phyloP scores from a whole-genome alignment of 2,888 invertebrate genomes.

The Meloe dianella region DNA sequence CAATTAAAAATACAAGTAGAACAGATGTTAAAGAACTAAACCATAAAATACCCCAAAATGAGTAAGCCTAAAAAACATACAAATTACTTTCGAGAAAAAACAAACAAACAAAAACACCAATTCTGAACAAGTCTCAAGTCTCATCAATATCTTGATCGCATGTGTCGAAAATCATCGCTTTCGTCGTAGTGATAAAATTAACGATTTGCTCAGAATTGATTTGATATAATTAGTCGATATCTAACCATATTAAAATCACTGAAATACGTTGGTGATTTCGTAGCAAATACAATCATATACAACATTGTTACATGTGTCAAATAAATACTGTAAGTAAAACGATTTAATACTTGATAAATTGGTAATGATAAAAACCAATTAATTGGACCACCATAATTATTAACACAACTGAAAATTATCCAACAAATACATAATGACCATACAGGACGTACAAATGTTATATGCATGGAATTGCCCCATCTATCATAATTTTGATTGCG shows the following conservation, averaged over 20 bases:
- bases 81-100: constrained; percentile 1
- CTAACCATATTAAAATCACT: constrained; percentile 46
- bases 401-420: constrained; percentile 59
- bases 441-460: constrained; percentile 54
- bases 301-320: constrained; percentile 58
- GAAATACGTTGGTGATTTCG: constrained; percentile 41
- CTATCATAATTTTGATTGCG: constrained; percentile 30
- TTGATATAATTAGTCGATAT: background rate
- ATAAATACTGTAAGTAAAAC: constrained; percentile 62
- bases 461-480: constrained; percentile 36
- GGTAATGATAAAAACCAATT: constrained; percentile 61
- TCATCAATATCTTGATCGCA: too few relatives aligned
- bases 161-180: too few relatives aligned
- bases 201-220: too few relatives aligned
- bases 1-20: constrained; percentile 57
- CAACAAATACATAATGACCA: constrained; percentile 60
- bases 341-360: constrained; percentile 61
- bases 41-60: constrained; percentile 59
- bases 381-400: constrained; percentile 60
- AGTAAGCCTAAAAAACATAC: constrained; percentile 47
- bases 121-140: too few relatives aligned
- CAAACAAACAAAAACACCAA: background rate
- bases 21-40: constrained; percentile 53
- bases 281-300: constrained; percentile 29
- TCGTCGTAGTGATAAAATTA: too few relatives aligned